Base-by-base conservation (phyloP, 2,113 vertebrate species). In the Ammodytes marinus region DNA sequence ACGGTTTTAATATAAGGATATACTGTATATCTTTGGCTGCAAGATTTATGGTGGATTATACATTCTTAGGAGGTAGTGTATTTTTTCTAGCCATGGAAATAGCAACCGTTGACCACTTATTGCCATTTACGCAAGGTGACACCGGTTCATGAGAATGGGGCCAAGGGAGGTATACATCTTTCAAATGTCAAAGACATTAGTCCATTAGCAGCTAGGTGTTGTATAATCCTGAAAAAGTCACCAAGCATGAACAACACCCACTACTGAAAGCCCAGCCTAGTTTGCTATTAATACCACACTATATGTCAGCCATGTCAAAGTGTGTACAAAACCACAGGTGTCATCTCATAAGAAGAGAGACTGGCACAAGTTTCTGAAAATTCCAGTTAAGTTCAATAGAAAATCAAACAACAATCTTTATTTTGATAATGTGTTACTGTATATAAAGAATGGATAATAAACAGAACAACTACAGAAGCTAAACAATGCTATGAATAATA, bases 171-270 rank as follows among this genome's bases (percentile, higher is more conserved):
- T 7, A 27, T 3, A 14, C 27, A 54, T 55, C 45, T 60, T 71
- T 71, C 17, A 60, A 74, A 69, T 69, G 57, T 63, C 68, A 77
- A 52, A 77, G 27, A 40, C 52, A 74, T 70, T 66, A 52, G 43
- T 69, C 63, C 49, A 73, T 73, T 64, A 69, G 43, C 57, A 46
- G 45, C 3, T 47, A 8, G 2, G 6, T 52, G n/a, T 14, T 79
- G 43, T 58, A 43, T 65, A 46, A 53, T 17, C 45, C 8, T 15
- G 1, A 70, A 45, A 52, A 6, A 45, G 17, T 60, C 17, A 53
- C 42, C 40, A 54, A 54, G 17, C 19, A 27, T 5, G 11, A 19
- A 39, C 45, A 14, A 52, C 39, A 77, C 5, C 59, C 45, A 45
- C 43, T n/a, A 45, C 52, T 49, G 57, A 39, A 40, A 53, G 46